A percentile compares a stretch with the other conserved stretches of the same genome.
These are phyloP conservation scores for Lottia gigantea DNA, from an alignment of 2,888 invertebrate genomes.

Conservation along the genomic window DNA sequence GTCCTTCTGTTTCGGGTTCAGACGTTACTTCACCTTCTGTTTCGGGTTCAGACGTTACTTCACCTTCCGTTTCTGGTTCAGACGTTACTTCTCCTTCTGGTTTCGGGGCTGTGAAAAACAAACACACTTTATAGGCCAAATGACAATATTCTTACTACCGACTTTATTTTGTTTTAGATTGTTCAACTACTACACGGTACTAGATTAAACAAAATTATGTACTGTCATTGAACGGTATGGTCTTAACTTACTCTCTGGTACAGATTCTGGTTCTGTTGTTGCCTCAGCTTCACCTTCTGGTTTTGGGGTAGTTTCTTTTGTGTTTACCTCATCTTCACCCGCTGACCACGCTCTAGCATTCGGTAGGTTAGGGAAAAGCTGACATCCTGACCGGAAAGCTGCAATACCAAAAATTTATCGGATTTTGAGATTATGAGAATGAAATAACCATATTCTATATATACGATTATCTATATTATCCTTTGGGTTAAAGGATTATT, in stretches of 20 bases:
- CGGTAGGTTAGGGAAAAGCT: conserved; percentile 31
- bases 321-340: conserved; percentile 3
- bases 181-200: no score
- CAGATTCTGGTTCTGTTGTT: conserved; percentile 27
- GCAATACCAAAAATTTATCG: no score
- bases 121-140: neutral
- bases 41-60: conserved; percentile 47
- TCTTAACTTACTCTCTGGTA: conserved; percentile 29
- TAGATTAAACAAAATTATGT: no score
- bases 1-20: conserved; percentile 29
- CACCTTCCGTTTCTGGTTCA: conserved; percentile 63
- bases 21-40: conserved; percentile 33
- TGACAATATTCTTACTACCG: conserved; percentile 6
- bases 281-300: conserved; percentile 47
- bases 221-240: conserved; percentile 38
- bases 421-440: no score
- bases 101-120: conserved; percentile 62
- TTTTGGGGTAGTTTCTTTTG: conserved; percentile 45
- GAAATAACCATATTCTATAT: no score
- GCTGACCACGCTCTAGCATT: conserved; percentile 3
- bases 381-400: conserved; percentile 36
- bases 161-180: neutral
- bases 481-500: neutral
- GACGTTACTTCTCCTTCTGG: conserved; percentile 21
- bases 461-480: no score